These are phyloP conservation scores for Dynastes hyllus DNA, from an alignment of 2,888 invertebrate genomes.

Conservation along the genomic window DNA sequence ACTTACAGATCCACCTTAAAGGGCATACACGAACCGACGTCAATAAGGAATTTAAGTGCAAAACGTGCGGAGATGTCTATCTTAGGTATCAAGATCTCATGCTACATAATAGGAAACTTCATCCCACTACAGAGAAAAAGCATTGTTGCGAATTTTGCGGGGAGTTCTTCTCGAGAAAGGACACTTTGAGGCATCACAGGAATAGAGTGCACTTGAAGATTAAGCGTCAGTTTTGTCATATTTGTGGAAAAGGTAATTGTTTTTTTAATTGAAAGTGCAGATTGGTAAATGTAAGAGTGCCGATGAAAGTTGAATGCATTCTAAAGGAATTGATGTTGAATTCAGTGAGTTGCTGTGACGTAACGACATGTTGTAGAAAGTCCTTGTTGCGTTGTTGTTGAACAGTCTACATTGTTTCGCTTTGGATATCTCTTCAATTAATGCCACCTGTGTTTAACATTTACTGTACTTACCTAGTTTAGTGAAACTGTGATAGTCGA, in stretches of 20 bases:
- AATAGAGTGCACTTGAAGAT: constrained; percentile 37
- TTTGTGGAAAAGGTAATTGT: constrained; percentile 38
- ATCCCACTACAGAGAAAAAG: constrained; percentile 1
- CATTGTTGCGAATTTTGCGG: constrained; percentile 48
- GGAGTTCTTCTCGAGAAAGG: constrained; percentile 16
- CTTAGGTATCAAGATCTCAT: constrained; percentile 16
- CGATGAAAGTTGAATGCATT: too few relatives aligned
- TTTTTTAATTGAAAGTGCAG: too few relatives aligned
- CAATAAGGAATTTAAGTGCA: constrained; percentile 42
- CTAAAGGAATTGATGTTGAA: too few relatives aligned
- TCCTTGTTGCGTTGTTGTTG: too few relatives aligned
- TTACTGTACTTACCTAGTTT: too few relatives aligned
- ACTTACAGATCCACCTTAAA: constrained; percentile 34
- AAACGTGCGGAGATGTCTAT: constrained; percentile 42
- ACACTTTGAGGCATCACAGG: constrained; percentile 35
- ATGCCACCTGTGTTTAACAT: too few relatives aligned
- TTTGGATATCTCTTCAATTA: too few relatives aligned
- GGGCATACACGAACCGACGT: constrained; percentile 15
- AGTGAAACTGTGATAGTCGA: too few relatives aligned
- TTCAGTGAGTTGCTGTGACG: too few relatives aligned
- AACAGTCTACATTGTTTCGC: too few relatives aligned
- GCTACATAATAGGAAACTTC: constrained; percentile 22
- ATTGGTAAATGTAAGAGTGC: too few relatives aligned
- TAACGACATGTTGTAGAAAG: too few relatives aligned
- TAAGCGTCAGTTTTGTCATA: constrained; percentile 25